These are phyloP conservation scores for Pachydiplax longipennis DNA, from an alignment of 2,888 invertebrate genomes.

Conservation along the genomic window DNA sequence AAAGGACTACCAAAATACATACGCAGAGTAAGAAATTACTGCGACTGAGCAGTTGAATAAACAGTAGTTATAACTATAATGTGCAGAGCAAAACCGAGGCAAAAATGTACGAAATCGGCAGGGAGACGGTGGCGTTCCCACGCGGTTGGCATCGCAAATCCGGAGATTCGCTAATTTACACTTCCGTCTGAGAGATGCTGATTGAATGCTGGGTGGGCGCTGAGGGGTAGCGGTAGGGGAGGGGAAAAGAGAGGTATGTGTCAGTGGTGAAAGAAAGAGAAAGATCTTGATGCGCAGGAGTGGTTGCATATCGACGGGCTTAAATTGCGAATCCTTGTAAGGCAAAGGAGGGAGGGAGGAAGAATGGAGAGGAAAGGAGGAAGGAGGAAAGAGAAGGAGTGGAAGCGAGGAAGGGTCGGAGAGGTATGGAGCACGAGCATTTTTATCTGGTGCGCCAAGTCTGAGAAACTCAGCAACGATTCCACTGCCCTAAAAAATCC, in stretches of 20 bases:
- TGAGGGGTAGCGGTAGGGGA: background rate
- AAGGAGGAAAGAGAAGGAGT: background rate
- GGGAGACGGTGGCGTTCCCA: background rate
- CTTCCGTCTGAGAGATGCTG: background rate
- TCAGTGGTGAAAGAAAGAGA: background rate
- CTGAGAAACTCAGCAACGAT: background rate
- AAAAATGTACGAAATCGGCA: background rate
- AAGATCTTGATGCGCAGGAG: background rate
- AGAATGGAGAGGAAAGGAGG: background rate
- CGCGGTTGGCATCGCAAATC: background rate
- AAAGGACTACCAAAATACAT: background rate
- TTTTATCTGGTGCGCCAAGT: background rate
- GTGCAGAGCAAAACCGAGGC: background rate
- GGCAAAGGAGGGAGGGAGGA: background rate
- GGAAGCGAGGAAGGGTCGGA: background rate
- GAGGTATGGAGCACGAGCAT: background rate
- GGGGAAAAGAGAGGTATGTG: background rate
- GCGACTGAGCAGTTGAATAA: background rate
- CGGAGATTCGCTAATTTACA: background rate
- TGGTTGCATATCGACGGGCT: constrained; percentile 16
- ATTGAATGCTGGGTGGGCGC: background rate
- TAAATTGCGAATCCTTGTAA: constrained; percentile 23
- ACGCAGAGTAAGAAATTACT: background rate
- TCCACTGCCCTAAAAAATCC: background rate
- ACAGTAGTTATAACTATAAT: background rate